Base-by-base conservation (phyloP, 1,140 invertebrate genomes). In the Drosophila dunni region DNA sequence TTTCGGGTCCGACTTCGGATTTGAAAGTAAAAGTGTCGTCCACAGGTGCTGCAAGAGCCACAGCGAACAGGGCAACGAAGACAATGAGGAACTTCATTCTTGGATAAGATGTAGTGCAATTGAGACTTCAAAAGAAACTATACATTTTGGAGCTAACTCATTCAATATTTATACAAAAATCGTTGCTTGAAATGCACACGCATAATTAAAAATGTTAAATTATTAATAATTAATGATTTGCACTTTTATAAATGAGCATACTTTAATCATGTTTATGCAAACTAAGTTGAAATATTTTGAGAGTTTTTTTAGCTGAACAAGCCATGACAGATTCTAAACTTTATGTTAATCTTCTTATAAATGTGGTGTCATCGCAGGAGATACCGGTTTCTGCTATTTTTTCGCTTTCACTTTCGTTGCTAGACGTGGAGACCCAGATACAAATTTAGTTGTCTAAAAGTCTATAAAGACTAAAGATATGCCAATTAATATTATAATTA, bases 1-100 rank as follows among this genome's bases (percentile, higher is more conserved):
- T 13, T 0, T 77, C 93, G 84, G 64, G 75, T 90, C 50, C 92
- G 92, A 81, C 81, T 74, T 93, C 91, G 6, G 88, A 24, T 2
- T 24, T 3, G 24, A 24, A n/a, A n/a, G n/a, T 24, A 36, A 36
- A 3, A 7, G 44, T 29, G 10, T 44, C 34, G 50, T 54, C 20
- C 10, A 6, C 6, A 8, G 69, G 54, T 1, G 34, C 58, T 2
- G 72, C 72, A 33, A 70, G n/a, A 17, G 61, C 73, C 24, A 64
- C 6, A 34, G 67, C 73, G 67, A 75, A 70, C 13, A 75, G 54
- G 13, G 67, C 73, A 5, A 65, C 42, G 44, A 53, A 65, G 42
- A 75, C 63, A 51, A 76, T 71, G 36, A 81, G 42, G 75, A 80
- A 75, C 68, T 81, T 84, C 79, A 85, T 89, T 51, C 66, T 84